phyloP scores from a whole-genome alignment of 2,888 invertebrate species.

The Tetanocera ferruginea region DNA sequence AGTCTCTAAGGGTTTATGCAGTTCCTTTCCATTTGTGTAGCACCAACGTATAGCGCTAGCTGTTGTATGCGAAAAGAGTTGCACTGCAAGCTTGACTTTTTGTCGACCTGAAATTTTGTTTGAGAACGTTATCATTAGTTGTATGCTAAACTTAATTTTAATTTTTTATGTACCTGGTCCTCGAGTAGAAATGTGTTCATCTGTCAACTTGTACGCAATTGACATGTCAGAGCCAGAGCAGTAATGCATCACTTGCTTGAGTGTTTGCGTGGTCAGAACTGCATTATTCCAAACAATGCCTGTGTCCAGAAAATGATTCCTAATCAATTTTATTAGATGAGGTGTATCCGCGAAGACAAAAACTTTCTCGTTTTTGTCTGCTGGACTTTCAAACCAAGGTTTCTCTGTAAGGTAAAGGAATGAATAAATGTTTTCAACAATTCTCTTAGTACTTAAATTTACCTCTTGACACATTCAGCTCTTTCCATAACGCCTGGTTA shows the following conservation, averaged over 20 bases:
- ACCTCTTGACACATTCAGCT: neutral
- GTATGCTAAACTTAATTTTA: no score
- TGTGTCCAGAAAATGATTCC: no score
- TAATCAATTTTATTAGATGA: no score
- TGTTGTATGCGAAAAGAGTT: neutral
- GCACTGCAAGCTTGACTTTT: neutral
- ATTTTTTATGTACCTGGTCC: neutral
- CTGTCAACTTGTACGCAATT: constrained; percentile 3
- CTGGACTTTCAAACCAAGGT: neutral
- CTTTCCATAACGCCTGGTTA: no score
- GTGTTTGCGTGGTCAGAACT: neutral
- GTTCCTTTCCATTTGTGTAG: neutral
- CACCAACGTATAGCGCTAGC: neutral
- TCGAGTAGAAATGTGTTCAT: constrained; percentile 5
- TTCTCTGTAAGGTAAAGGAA: neutral
- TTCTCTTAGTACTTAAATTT: neutral
- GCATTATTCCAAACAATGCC: neutral
- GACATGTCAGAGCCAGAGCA: neutral
- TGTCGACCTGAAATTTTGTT: neutral
- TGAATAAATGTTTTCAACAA: neutral
- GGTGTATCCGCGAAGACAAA: no score
- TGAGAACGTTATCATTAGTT: no score
- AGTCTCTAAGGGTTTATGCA: neutral
- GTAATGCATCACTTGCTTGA: neutral
- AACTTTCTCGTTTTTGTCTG: neutral